These are phyloP conservation scores for Mythimna impura DNA, from an alignment of 2,888 invertebrate species.

Conservation along the genomic window DNA sequence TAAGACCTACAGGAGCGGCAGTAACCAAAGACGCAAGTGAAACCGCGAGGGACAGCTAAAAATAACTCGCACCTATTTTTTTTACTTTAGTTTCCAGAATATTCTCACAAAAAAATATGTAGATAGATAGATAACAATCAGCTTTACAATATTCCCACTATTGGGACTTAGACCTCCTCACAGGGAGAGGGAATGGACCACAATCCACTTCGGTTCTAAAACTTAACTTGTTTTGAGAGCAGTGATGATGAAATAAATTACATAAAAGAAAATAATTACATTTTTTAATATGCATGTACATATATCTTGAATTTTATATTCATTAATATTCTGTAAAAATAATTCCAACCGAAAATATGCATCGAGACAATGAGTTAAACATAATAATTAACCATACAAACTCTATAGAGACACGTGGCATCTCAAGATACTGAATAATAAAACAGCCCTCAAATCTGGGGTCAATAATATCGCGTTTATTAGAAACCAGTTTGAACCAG, in stretches of 20 bases:
- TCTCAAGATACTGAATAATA: constrained; percentile 69
- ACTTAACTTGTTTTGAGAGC: no score
- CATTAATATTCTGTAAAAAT: constrained; percentile 9
- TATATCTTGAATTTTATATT: neutral
- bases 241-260: no score
- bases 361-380: constrained; percentile 21
- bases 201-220: no score
- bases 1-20: no score
- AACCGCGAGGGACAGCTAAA: neutral
- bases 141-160: no score
- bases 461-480: constrained; percentile 82
- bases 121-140: no score
- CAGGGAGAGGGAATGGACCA: no score
- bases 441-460: constrained; percentile 70
- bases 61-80: neutral
- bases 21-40: no score
- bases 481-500: constrained; percentile 79
- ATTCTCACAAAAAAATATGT: neutral
- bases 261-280: no score
- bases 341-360: constrained; percentile 22
- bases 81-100: neutral
- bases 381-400: constrained; percentile 51
- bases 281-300: no score
- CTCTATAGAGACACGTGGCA: constrained; percentile 69
- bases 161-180: no score